phyloP scores from a whole-genome alignment of 2,797 vertebrate genomes.

The Sylvia borin region DNA sequence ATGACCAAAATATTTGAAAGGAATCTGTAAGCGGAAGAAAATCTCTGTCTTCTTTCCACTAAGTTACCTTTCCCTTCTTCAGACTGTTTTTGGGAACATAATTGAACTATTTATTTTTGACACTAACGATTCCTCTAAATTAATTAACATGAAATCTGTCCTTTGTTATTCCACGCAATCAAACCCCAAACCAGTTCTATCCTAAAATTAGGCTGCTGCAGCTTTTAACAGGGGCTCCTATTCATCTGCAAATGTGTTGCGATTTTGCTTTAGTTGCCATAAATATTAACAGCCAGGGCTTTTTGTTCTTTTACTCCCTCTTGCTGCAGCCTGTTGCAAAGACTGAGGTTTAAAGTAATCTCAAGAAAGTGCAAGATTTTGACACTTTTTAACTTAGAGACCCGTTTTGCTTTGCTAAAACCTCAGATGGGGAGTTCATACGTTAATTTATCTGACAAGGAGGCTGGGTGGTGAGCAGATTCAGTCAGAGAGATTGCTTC shows the following conservation, averaged over 20 bases:
- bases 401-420: background rate
- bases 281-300: slow-evolving; percentile 59
- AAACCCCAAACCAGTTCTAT: background rate
- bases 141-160: slow-evolving; percentile 36
- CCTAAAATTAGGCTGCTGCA: slow-evolving; percentile 38
- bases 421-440: background rate
- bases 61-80: background rate
- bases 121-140: slow-evolving; percentile 15
- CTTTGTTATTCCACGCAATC: slow-evolving; percentile 36
- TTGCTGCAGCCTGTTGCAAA: slow-evolving; percentile 63
- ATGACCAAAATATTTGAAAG: background rate
- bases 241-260: slow-evolving; percentile 52
- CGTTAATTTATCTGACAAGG: background rate
- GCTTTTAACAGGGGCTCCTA: slow-evolving; percentile 34
- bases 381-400: background rate
- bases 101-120: slow-evolving; percentile 35
- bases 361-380: background rate
- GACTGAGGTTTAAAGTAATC: slow-evolving; percentile 12
- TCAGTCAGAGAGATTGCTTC: background rate
- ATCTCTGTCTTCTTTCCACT: background rate
- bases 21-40: background rate
- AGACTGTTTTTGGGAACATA: slow-evolving; percentile 31
- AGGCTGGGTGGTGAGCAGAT: background rate
- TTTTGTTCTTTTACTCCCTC: slow-evolving; percentile 66
- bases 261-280: slow-evolving; percentile 43